Base-by-base conservation (phyloP, 2,113 vertebrate genomes). In the Ictalurus furcatus region DNA sequence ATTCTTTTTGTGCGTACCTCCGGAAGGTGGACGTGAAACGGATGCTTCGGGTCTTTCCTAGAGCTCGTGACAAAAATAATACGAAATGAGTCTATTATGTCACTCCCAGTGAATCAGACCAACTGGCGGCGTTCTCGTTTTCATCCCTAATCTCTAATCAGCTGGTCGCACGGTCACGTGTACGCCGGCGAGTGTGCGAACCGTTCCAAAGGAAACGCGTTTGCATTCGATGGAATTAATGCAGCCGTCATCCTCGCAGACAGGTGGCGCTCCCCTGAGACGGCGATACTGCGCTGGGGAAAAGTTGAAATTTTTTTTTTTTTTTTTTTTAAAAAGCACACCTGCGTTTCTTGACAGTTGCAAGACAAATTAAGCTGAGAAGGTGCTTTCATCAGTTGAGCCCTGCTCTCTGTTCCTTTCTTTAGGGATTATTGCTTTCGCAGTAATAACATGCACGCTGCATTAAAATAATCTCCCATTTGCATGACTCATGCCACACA, bases 401-500 rank as follows among this genome's bases (percentile, higher is more conserved):
- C 69, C 67, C 87, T 44, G 69, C 28, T 88, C 61, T 83, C 82
- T 85, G 85, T 87, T 89, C 88, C 85, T 80, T 90, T 90, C 89
- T 88, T 90, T 90, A 61, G 56, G 85, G 88, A 90, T 89, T 89
- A 92, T 87, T 90, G 71, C 88, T 69, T 82, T 80, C 84, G 88
- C 90, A 87, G 87, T 92, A 90, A 88, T 88, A 89, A 90, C 81
- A 91, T 86, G 89, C 73, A 91, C 81, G 89, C 83, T 87, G 87
- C 91, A 90, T 91, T 91, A 91, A 93, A 92, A 90, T 92, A 91
- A 92, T 92, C 92, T 93, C 86, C 87, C 78, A 84, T 91, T 92
- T 88, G 88, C 89, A 92, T 86, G 86, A 86, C 58, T 90, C 85
- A 87, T 79, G 86, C 88, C 87, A 86, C 80, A 91, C 88, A 92